phyloP scores from a whole-genome alignment of 1,140 invertebrate genomes.

The Scylla paramamosain region DNA sequence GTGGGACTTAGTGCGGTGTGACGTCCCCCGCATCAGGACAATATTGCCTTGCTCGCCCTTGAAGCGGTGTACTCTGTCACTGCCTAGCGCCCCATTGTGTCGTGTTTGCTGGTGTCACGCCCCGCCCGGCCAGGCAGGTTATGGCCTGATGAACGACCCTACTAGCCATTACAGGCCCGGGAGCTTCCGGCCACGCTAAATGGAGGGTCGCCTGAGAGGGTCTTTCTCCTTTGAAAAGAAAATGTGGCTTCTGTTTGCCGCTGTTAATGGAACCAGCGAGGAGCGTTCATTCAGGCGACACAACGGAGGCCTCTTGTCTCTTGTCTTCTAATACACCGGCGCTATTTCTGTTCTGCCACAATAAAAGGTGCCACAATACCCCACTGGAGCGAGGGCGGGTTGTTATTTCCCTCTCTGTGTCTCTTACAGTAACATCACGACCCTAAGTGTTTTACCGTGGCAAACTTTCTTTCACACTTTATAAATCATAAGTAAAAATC shows the following conservation, averaged over 20 bases:
- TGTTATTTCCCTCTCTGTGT: not conserved
- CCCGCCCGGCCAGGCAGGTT: not conserved
- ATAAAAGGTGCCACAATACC: not conserved
- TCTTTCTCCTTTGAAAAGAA: slow-evolving; percentile 13
- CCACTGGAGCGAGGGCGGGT: not conserved
- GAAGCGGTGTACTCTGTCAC: not conserved
- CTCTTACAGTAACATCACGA: too few species aligned
- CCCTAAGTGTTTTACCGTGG: too few species aligned
- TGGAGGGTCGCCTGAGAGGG: not conserved
- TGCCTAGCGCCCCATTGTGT: not conserved
- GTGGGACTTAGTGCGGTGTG: not conserved
- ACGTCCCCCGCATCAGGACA: not conserved
- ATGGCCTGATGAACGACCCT: slow-evolving; percentile 10
- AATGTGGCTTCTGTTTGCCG: slow-evolving; percentile 1
- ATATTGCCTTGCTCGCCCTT: slow-evolving; percentile 10
- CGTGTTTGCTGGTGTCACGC: slow-evolving; percentile 18
- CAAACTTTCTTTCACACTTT: too few species aligned
- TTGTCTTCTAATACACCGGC: not conserved
- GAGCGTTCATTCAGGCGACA: not conserved
- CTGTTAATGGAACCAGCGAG: not conserved
- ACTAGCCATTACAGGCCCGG: not conserved
- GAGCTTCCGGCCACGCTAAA: not conserved
- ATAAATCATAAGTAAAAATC: too few species aligned
- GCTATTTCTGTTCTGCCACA: not conserved
- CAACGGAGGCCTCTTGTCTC: not conserved